phyloP scores from a whole-genome alignment of 2,113 vertebrate species.

The Callaeas wilsoni region DNA sequence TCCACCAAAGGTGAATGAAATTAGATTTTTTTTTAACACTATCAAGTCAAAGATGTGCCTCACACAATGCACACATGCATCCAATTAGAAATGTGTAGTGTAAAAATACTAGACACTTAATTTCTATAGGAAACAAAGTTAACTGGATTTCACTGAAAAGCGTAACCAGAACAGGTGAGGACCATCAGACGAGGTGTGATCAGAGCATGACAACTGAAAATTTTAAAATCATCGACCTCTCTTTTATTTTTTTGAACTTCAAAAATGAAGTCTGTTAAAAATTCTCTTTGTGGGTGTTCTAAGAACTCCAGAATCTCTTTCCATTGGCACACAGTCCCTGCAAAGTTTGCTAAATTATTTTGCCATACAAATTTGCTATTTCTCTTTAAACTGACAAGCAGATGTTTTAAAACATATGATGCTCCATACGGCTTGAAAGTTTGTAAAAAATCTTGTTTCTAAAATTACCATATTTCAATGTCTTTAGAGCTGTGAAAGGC shows the following conservation, averaged over 20 bases:
- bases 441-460: not conserved
- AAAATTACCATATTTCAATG: not conserved
- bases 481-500: not conserved
- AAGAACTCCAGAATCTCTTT: not conserved
- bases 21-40: not conserved
- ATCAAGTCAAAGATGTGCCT: not conserved
- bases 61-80: not conserved
- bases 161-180: not conserved
- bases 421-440: not conserved
- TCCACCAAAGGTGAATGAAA: not conserved
- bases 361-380: not conserved
- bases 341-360: not conserved
- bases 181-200: not conserved
- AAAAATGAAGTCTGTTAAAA: not conserved
- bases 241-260: not conserved
- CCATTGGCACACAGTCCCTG: not conserved
- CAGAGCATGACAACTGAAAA: not conserved
- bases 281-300: not conserved
- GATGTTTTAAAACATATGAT: not conserved
- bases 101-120: not conserved
- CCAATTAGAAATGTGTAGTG: rapidly evolving
- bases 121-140: not conserved
- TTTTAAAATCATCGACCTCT: not conserved
- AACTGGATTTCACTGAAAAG: not conserved
- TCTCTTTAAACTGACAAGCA: slow-evolving; percentile 3